A percentile compares a stretch with the other conserved stretches of the same genome.
Conservation (phyloP, 2,888 invertebrate genomes). For the Rhaphigaster nebulosa region DNA sequence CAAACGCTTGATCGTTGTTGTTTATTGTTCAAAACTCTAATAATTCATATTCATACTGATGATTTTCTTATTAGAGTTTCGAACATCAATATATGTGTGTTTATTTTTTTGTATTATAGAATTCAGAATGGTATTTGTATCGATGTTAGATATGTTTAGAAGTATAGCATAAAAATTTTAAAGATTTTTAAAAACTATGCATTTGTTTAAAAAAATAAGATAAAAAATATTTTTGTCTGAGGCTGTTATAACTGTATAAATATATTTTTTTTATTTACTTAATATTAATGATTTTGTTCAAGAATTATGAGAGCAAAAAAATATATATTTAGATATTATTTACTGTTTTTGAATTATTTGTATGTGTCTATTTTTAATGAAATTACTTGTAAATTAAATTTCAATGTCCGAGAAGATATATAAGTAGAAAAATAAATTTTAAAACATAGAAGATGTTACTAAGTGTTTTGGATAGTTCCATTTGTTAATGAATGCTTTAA, state of each 20-base stretch:
- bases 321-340: not conserved
- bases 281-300: conserved; percentile 16
- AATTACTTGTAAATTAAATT: not conserved
- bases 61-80: conserved; percentile 19
- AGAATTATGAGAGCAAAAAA: not conserved
- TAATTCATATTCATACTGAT: conserved; percentile 10
- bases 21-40: conserved; percentile 33
- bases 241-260: conserved; percentile 37
- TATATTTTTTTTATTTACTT: conserved; percentile 40
- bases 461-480: not conserved
- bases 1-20: conserved; percentile 39
- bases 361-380: not conserved
- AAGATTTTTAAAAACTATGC: conserved; percentile 16
- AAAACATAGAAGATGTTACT: not conserved
- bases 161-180: conserved; percentile 8
- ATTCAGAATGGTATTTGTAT: conserved; percentile 36
- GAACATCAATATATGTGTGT: not conserved
- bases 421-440: not conserved
- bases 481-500: not conserved
- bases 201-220: conserved; percentile 23
- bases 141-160: conserved; percentile 42
- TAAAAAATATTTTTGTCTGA: conserved; percentile 20
- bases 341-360: not conserved
- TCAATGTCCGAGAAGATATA: conserved; percentile 24
- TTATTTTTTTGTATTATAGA: conserved; percentile 48